Evolutionary conservation across 2,797 vertebrate species (phyloP).

Genomic region (Apodemus agrarius): DNA sequence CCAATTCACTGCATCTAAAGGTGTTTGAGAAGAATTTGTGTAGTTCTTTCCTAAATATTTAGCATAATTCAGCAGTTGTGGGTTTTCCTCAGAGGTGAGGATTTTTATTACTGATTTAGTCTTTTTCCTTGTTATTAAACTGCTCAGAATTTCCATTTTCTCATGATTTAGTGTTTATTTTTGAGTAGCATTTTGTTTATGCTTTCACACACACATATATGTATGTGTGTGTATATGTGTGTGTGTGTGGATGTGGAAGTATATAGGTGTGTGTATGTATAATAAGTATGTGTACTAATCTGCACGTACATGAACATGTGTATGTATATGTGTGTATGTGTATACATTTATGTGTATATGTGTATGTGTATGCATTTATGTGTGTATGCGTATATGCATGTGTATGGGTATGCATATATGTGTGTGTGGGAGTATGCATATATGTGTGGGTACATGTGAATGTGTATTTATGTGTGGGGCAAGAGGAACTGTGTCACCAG

Average conservation of each 20-base stretch:
- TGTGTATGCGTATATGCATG: fast-evolving
- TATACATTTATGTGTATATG: background rate
- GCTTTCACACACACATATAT: background rate
- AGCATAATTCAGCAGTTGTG: background rate
- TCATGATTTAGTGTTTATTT: background rate
- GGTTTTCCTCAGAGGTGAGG: background rate
- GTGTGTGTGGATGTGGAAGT: too few relatives aligned
- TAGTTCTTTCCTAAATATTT: background rate
- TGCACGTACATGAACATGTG: background rate
- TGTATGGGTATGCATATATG: too few relatives aligned
- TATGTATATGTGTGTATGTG: too few relatives aligned
- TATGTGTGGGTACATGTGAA: too few relatives aligned
- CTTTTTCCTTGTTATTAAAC: background rate
- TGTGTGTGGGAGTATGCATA: too few relatives aligned
- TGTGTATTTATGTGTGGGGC: background rate
- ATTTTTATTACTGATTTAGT: background rate
- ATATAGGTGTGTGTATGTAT: too few relatives aligned
- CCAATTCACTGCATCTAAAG: background rate
- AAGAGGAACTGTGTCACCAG: background rate
- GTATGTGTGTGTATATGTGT: too few relatives aligned
- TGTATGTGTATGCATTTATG: background rate
- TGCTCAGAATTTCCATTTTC: background rate
- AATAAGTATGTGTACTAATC: too few relatives aligned
- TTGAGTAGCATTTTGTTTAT: background rate
- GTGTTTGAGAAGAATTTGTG: background rate